A percentile compares a stretch with the other conserved stretches of the same genome.
Evolutionary conservation across 1,140 invertebrate species (phyloP).

Genomic region (Pachypsylla venusta): DNA sequence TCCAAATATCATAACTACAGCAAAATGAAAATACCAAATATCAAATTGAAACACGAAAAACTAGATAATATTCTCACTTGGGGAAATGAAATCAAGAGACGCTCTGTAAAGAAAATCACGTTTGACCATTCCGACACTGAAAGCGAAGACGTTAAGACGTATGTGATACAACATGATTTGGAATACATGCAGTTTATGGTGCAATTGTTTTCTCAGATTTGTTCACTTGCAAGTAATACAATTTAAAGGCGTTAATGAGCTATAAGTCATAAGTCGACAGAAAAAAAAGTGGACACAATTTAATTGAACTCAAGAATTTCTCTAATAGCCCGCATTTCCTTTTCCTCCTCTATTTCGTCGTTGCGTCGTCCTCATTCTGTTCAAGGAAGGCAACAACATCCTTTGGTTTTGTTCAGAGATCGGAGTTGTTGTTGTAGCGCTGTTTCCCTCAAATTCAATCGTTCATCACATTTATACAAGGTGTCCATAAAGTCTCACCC

Average conservation of each 20-base stretch:
- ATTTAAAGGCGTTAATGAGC: background rate
- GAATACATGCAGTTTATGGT: constrained; percentile 7
- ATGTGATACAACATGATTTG: background rate
- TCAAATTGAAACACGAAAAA: background rate
- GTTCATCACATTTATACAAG: too few relatives aligned
- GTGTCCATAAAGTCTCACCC: too few relatives aligned
- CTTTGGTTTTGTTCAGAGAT: too few relatives aligned
- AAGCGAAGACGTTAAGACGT: background rate
- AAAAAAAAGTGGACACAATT: too few relatives aligned
- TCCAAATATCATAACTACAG: background rate
- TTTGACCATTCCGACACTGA: background rate
- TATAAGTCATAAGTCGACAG: too few relatives aligned
- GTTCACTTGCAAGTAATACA: background rate
- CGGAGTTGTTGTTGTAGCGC: too few relatives aligned
- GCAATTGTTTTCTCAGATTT: background rate
- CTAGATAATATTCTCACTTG: background rate
- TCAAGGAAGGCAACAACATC: too few relatives aligned
- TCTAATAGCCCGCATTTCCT: too few relatives aligned
- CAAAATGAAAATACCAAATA: background rate
- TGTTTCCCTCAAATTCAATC: too few relatives aligned
- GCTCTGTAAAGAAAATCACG: background rate
- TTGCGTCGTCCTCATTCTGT: too few relatives aligned
- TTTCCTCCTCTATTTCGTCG: too few relatives aligned
- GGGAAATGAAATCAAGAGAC: background rate
- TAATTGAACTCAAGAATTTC: too few relatives aligned